phyloP scores from a whole-genome alignment of 2,113 vertebrate genomes.

The Micromys minutus region DNA sequence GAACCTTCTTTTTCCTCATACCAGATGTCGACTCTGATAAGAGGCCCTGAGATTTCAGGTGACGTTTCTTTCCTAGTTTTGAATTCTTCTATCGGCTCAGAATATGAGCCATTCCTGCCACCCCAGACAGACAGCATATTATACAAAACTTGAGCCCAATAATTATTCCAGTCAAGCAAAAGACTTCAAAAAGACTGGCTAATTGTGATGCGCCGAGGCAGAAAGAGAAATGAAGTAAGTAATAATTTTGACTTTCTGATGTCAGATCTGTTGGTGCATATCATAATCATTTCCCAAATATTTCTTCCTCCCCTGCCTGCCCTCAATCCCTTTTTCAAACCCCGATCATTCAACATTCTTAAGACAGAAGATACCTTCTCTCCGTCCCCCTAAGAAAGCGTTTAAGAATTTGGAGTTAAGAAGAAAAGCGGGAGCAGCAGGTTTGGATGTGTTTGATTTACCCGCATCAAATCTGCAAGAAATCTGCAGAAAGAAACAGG shows the following conservation, averaged over 20 bases:
- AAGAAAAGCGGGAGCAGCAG: neutral
- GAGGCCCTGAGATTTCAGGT: neutral
- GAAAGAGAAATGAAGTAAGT: neutral
- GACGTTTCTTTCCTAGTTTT: neutral
- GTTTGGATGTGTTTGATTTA: neutral
- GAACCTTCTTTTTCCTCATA: neutral
- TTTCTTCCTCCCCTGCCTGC: neutral
- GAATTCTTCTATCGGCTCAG: neutral
- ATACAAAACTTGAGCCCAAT: neutral
- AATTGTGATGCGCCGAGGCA: neutral
- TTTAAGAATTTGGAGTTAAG: constrained; percentile 5
- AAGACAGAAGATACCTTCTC: neutral
- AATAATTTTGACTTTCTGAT: neutral
- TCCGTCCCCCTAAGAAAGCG: neutral
- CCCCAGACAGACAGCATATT: neutral
- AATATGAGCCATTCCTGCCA: no score
- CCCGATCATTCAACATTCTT: neutral
- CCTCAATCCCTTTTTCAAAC: neutral
- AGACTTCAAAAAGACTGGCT: neutral
- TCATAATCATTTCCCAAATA: constrained; percentile 10
- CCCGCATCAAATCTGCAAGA: neutral
- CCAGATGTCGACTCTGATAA: neutral
- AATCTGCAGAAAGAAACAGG: neutral
- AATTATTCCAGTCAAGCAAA: neutral
- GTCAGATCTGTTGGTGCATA: neutral